Conservation (phyloP, 35 echinoderm and acorn worm species). For the Heliocidaris tuberculata region DNA sequence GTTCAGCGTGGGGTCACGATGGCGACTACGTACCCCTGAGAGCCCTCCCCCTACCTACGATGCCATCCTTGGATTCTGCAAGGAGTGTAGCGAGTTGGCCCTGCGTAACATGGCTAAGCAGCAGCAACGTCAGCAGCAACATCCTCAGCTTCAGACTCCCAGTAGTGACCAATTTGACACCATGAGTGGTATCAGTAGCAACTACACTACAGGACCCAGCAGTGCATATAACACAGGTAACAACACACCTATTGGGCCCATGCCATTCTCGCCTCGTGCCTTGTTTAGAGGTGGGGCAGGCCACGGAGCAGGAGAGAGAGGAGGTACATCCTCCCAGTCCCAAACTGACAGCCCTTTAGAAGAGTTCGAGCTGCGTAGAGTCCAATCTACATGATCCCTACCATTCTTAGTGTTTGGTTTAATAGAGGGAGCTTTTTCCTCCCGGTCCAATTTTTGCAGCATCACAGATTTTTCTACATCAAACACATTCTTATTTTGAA, state of each 20-base stretch:
- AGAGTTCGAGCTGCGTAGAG: slow-evolving; percentile 30
- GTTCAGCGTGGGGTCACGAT: slow-evolving; percentile 56
- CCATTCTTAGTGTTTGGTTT: not conserved
- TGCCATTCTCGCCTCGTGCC: slow-evolving; percentile 31
- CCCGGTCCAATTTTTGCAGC: not conserved
- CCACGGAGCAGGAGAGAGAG: not conserved
- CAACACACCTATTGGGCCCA: slow-evolving; percentile 12
- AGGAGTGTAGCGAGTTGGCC: slow-evolving; percentile 65
- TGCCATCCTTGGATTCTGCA: slow-evolving; percentile 71
- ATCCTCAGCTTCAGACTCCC: not conserved
- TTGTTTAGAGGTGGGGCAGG: not conserved
- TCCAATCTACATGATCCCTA: slow-evolving; percentile 37
- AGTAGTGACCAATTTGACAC: slow-evolving; percentile 28
- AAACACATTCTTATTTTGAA: not conserved
- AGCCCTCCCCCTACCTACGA: slow-evolving; percentile 90
- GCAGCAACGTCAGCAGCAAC: not conserved
- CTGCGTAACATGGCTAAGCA: slow-evolving; percentile 32
- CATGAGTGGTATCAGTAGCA: slow-evolving; percentile 36
- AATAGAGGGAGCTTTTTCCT: not conserved
- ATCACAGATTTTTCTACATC: slow-evolving; percentile 3
- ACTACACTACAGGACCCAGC: slow-evolving; percentile 14
- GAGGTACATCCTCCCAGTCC: not conserved
- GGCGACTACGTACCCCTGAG: slow-evolving; percentile 73
- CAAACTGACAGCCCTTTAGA: slow-evolving; percentile 38
- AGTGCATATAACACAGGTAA: slow-evolving; percentile 24